Evolutionary conservation across 2,113 vertebrate genomes (phyloP).

Genomic region (Lepidiolamprologus cunningtoni): DNA sequence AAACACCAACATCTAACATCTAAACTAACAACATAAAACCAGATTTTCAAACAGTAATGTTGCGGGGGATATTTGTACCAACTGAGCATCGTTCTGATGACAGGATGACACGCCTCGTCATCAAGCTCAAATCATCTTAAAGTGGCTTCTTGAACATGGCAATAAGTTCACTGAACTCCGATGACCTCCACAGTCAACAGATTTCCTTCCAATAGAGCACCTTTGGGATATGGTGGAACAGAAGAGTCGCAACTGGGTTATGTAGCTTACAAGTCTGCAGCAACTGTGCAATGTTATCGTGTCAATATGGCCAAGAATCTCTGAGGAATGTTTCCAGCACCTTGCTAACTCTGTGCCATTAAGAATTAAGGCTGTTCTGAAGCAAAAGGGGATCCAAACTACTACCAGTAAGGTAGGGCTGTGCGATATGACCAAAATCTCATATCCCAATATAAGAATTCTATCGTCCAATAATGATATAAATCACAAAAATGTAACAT

Average conservation of each 20-base stretch:
- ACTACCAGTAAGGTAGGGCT: neutral
- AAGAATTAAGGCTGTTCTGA: accelerated
- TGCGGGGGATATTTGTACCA: neutral
- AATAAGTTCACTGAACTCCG: neutral
- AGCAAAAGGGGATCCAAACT: neutral
- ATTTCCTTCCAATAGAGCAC: neutral
- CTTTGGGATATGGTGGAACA: neutral
- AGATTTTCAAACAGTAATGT: neutral
- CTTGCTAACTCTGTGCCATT: neutral
- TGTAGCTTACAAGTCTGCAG: neutral
- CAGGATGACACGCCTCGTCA: accelerated
- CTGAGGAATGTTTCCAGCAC: neutral
- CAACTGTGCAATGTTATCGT: neutral
- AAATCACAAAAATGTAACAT: too few relatives aligned
- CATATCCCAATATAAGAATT: too few relatives aligned
- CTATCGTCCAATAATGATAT: too few relatives aligned
- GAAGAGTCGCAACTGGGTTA: neutral
- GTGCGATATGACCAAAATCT: too few relatives aligned
- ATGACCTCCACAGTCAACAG: neutral
- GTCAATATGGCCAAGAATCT: neutral
- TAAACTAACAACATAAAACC: neutral
- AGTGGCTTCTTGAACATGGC: neutral
- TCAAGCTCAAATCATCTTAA: neutral
- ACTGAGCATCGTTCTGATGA: neutral
- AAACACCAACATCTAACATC: neutral